Base-by-base conservation (phyloP, 2,888 invertebrate genomes). In the Eupithecia inturbata region DNA sequence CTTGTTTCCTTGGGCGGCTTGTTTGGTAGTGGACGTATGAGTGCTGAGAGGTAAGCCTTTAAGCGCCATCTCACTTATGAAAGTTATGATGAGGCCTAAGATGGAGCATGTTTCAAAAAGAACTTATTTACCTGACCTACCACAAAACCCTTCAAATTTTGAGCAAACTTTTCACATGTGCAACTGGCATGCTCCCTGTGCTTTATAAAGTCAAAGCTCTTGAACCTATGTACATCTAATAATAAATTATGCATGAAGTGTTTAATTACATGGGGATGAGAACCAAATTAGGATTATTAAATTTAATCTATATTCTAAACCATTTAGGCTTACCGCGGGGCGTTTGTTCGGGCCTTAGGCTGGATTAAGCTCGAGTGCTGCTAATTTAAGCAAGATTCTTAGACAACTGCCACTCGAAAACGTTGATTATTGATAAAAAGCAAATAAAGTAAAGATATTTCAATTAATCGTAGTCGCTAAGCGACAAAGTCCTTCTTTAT, bases 231-330 rank as follows among this genome's bases (percentile, higher is more conserved):
- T n/a, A 26, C 22, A 39, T 26, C 14, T 5, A 22, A 36, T 14
- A 39, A 72, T 67, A 63, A 36, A 36, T 63, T 71, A 39, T 26
- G 22, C 66, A 33, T 69, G 67, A 70, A 83, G 82, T 82, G 82
- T 85, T 85, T 83, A 87, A 86, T 86, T 84, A 86, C 72, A 26
- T 22, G 81, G 81, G 82, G 82, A 76, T 82, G 84, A 83, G 87
- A 86, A 86, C 88, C 88, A 89, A 90, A 89, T 89, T 88, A 87
- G 86, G 88, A 88, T 89, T 88, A 89, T 92, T 90, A 90, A 91
- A 91, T 89, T 90, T 91, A 91, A 92, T 91, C 89, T 89, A 87
- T 88, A 89, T 90, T 88, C 89, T 88, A 88, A 91, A 90, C 87
- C 88, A 85, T 72, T 75, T 75, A 75, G 85, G 86, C 82, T 80